A percentile compares a stretch with the other conserved stretches of the same genome.
phyloP scores from a whole-genome alignment of 2,888 invertebrate genomes.

The Drosophila meridiana region DNA sequence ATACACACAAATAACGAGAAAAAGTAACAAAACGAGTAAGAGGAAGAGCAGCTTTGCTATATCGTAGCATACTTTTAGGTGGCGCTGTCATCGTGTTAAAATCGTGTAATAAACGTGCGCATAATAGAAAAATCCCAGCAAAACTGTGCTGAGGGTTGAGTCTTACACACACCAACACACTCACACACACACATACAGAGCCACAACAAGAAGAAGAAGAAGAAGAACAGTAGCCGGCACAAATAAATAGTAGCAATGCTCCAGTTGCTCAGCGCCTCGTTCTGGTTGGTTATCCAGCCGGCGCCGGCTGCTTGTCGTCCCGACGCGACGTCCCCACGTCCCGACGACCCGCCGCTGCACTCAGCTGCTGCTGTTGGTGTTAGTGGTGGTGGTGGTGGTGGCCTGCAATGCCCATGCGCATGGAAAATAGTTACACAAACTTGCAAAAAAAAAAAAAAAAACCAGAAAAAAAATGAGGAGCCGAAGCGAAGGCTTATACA shows the following conservation, averaged over 20 bases:
- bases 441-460: conserved; percentile 47
- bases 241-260: conserved; percentile 78
- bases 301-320: conserved; percentile 46
- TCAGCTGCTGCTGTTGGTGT: conserved; percentile 9
- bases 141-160: conserved; percentile 20
- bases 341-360: conserved; percentile 14
- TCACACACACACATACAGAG: conserved; percentile 23
- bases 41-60: conserved; percentile 30
- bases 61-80: conserved; percentile 60
- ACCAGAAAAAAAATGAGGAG: conserved; percentile 8
- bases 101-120: conserved; percentile 78
- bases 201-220: conserved; percentile 9
- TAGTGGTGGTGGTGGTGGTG: conserved; percentile 60
- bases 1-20: conserved; percentile 3
- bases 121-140: conserved; percentile 74
- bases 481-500: conserved; percentile 41
- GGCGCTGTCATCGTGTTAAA: conserved; percentile 59
- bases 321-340: neutral
- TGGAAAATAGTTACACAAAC: conserved; percentile 79
- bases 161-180: conserved; percentile 32
- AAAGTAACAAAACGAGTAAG: conserved; percentile 9
- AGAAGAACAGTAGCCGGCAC: conserved; percentile 44
- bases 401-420: conserved; percentile 78
- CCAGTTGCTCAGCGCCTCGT: conserved; percentile 71
- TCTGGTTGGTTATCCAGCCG: conserved; percentile 73